phyloP scores from a whole-genome alignment of 2,888 invertebrate species.

The Caenorhabditis sp. region DNA sequence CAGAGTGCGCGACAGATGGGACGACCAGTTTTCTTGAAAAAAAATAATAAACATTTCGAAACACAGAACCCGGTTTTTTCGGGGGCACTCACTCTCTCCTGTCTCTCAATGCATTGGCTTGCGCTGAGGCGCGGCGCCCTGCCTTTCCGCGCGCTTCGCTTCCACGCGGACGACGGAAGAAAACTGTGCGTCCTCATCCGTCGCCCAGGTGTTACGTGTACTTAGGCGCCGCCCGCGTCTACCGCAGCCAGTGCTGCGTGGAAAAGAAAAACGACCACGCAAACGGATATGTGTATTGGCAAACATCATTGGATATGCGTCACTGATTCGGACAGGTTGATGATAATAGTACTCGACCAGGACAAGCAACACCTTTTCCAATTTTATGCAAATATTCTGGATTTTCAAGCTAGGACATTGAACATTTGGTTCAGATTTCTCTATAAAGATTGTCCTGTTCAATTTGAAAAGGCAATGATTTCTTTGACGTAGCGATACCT shows the following conservation, averaged over 20 bases:
- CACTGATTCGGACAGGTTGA: slow-evolving; percentile 63
- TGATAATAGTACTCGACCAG: slow-evolving; percentile 51
- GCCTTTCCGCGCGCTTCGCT: slow-evolving; percentile 37
- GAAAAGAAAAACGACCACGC: slow-evolving; percentile 48
- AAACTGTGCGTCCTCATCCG: slow-evolving; percentile 53
- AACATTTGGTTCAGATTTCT: too few species aligned
- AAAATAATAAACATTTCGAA: slow-evolving; percentile 69
- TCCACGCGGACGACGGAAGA: slow-evolving; percentile 54
- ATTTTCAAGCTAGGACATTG: not conserved
- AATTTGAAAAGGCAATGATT: too few species aligned
- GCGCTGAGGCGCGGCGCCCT: slow-evolving; percentile 43
- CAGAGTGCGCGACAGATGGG: slow-evolving; percentile 61
- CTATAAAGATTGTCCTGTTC: too few species aligned
- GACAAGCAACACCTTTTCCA: slow-evolving; percentile 14
- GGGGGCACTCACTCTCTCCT: slow-evolving; percentile 52
- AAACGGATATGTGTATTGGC: slow-evolving; percentile 64
- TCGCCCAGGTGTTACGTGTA: slow-evolving; percentile 59
- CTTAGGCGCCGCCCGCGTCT: slow-evolving; percentile 59
- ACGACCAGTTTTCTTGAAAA: slow-evolving; percentile 70
- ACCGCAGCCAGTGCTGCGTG: slow-evolving; percentile 42
- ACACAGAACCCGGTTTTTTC: slow-evolving; percentile 68
- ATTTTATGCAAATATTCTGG: slow-evolving; percentile 54
- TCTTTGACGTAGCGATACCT: not conserved
- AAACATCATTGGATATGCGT: slow-evolving; percentile 66
- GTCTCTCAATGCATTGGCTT: slow-evolving; percentile 20